Evolutionary conservation across 2,888 invertebrate genomes (phyloP).

Genomic region (Machimus atricapillus): DNA sequence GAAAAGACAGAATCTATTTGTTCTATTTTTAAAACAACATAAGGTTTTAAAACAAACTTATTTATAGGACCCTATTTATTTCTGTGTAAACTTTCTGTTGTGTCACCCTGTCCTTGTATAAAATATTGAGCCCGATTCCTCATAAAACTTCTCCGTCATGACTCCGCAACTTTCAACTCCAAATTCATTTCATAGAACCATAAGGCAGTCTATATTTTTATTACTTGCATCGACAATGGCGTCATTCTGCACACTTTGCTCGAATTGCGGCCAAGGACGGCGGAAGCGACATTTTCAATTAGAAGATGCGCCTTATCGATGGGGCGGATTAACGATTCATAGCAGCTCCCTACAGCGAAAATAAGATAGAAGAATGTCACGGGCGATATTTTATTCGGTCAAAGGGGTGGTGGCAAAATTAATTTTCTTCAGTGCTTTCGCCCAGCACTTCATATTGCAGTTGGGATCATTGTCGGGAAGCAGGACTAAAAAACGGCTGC

Average conservation of each 20-base stretch:
- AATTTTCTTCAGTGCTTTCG: slow-evolving; percentile 4
- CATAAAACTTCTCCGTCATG: neutral
- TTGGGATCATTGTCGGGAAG: neutral
- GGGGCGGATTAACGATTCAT: neutral
- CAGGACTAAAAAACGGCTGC: neutral
- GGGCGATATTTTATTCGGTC: slow-evolving; percentile 2
- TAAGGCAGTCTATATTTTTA: neutral
- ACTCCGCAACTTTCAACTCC: neutral
- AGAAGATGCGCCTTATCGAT: slow-evolving; percentile 17
- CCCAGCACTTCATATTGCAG: slow-evolving; percentile 1
- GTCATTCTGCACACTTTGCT: neutral
- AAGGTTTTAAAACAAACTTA: neutral
- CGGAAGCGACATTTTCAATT: slow-evolving; percentile 1
- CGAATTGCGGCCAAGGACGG: neutral
- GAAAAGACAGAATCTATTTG: no score
- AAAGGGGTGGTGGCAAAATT: neutral
- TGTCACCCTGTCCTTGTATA: neutral
- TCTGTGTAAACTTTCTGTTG: neutral
- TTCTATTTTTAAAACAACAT: neutral
- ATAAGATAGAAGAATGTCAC: no score
- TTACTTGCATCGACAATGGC: neutral
- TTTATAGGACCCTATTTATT: neutral
- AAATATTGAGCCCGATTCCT: neutral
- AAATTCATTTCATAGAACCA: neutral
- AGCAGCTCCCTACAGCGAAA: neutral